Base-by-base conservation (phyloP, 2,113 vertebrate species). In the Pyrgilauda ruficollis region DNA sequence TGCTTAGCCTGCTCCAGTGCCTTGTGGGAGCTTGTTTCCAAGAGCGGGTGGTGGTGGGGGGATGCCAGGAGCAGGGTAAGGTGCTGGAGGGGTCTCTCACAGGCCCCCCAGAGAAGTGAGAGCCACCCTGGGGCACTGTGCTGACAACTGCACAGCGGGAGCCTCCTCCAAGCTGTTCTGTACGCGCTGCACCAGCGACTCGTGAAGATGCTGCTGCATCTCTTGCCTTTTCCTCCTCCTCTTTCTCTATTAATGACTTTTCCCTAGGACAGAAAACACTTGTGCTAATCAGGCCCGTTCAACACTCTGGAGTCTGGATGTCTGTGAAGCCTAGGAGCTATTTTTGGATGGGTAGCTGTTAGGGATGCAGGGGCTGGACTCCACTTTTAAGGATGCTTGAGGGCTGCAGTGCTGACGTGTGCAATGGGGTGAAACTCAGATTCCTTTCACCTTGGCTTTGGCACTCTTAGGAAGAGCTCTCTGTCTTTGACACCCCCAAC, bases 361-460 rank as follows among this genome's bases (percentile, higher is more conserved):
- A 91, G 84, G 27, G 83, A 15, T 66, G 87, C 13, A 7, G 61
- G 81, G 33, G 2, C 84, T 92, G 73, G 84, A 91, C 81, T 59
- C 58, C 41, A 47, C 27, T 28, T 82, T 90, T 89, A 46, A 68
- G 64, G 56, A 7, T 52, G 26, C 26, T 63, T 37, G 78, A 73
- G 37, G 89, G 55, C 95, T 46, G 23, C 58, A 39, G 49, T 62
- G 37, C 53, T 72, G 93, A 89, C 70, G 75, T 52, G 39, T 11
- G 31, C 11, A 3, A 15, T 55, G 86, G 58, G 72, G 56, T 94
- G 83, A 80, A 11, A 0, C 83, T 93, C 72, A 81, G 87, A 43
- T 93, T 62, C 7, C 63, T 95, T 94, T 90, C 90, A 90, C 67
- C 86, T 81, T 94, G 91, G 81, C 77, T 96, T 92, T 85, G 90